Evolutionary conservation across 30 jellyfish, hydroid and myxozoan species (phyloP), one percentile per base, ranked within the genome.

Genomic region (Aurelia sp.): DNA sequence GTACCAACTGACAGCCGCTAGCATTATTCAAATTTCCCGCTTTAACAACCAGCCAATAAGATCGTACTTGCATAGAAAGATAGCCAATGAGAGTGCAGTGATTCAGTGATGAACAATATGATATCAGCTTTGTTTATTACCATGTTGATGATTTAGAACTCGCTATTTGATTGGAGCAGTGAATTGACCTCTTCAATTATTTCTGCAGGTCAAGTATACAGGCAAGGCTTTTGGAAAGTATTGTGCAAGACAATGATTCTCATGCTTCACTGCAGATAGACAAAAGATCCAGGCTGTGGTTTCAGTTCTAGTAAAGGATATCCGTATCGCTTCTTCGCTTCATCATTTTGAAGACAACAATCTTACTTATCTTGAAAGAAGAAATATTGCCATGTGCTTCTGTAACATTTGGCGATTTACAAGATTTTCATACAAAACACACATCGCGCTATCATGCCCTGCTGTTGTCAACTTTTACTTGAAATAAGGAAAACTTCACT

Each of bases 1-100:
- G 93, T 84, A 84, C 93, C 93, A 66, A 71, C 85, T 84, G 93
- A 73, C 67, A 84, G 93, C 93, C 84, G 93, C 93, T 84, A 66
- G 81, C 76, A 53, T 23, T 61, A 64, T 76, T n/a, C 62, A 66
- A 62, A 62, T 13, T 6, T 62, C 79, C 87, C 86, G 71, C 82
- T 57, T 31, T 22, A 37, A 13, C 10, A 37, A 23, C 59, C 53
- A 71, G 57, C 93, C 93, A 73, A 73, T 84, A 76, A 84, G 69
- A 9, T 52, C n/a, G 17, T 18, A 23, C 30, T 55, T 1, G 20
- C 7, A 64, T 37, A 16, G 53, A 7, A 33, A 18, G 44, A 6
- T 71, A 23, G 65, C 93, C 93, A 84, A 84, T 84, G 87, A 73
- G 67, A 5, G 76, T 63, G 71, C 79, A 70, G 16, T 62, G 60